These are phyloP conservation scores for Lathamus discolor DNA, from an alignment of 2,113 vertebrate species.

Conservation along the genomic window DNA sequence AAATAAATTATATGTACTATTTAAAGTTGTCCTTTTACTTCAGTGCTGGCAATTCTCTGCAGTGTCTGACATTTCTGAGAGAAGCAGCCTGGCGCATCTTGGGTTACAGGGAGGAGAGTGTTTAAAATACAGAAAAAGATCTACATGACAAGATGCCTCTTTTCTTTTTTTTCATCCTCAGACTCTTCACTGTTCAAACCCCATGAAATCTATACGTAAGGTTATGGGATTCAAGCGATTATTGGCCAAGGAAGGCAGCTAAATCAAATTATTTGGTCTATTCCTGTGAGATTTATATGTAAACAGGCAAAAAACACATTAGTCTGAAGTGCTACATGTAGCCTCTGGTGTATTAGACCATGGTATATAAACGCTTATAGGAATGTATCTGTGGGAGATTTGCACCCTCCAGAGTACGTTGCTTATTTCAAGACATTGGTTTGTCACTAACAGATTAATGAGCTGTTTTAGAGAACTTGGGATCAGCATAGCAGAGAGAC, in stretches of 20 bases:
- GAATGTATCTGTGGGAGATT: background rate
- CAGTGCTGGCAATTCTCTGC: slow-evolving; percentile 34
- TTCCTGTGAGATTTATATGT: background rate
- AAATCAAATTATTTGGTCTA: background rate
- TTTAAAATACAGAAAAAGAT: slow-evolving; percentile 2
- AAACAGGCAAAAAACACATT: background rate
- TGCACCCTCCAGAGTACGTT: background rate
- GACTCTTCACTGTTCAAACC: background rate
- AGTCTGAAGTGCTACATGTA: background rate
- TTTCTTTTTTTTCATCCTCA: background rate
- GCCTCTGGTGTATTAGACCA: background rate
- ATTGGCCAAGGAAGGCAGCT: background rate
- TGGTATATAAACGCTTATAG: background rate
- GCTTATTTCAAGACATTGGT: background rate
- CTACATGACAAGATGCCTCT: background rate
- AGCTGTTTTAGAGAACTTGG: background rate
- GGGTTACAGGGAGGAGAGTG: background rate
- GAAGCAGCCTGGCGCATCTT: background rate
- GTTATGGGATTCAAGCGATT: background rate
- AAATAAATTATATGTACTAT: slow-evolving; percentile 30
- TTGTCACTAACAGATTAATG: slow-evolving; percentile 45
- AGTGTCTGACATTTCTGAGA: slow-evolving; percentile 30
- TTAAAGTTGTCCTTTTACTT: slow-evolving; percentile 57
- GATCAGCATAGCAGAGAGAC: slow-evolving; percentile 3
- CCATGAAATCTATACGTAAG: background rate